phyloP scores from a whole-genome alignment of 2,888 invertebrate genomes.

The Spisula solida region DNA sequence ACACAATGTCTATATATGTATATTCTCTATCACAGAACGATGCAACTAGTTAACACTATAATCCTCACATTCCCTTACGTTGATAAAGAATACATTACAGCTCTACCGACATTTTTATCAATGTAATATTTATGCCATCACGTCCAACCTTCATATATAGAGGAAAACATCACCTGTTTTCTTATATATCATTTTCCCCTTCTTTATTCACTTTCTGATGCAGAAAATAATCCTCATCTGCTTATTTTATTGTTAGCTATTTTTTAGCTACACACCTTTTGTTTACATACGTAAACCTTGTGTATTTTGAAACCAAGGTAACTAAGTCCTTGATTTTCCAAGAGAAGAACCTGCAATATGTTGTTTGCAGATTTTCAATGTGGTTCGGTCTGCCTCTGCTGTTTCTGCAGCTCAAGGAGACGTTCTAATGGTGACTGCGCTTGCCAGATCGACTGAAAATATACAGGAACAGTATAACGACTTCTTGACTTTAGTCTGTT shows the following conservation, averaged over 20 bases:
- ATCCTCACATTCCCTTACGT: neutral
- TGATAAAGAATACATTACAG: neutral
- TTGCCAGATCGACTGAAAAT: constrained; percentile 91
- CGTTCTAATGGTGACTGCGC: constrained; percentile 94
- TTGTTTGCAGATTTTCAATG: constrained; percentile 81
- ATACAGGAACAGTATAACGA: constrained; percentile 11
- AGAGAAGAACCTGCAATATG: constrained; percentile 49
- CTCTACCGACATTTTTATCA: neutral
- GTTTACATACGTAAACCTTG: constrained; percentile 18
- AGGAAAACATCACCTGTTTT: constrained; percentile 6
- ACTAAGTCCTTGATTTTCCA: constrained; percentile 51
- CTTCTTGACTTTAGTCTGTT: too few relatives aligned
- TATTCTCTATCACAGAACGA: constrained; percentile 8
- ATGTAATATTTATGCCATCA: neutral
- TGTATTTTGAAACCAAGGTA: constrained; percentile 51
- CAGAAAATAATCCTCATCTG: neutral
- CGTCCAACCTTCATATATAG: neutral
- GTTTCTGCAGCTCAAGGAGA: constrained; percentile 93
- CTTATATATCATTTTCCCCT: constrained; percentile 3
- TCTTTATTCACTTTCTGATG: neutral
- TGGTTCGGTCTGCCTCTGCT: constrained; percentile 85
- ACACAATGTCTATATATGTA: neutral
- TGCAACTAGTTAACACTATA: constrained; percentile 4
- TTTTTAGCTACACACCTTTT: constrained; percentile 17
- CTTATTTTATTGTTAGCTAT: neutral